A percentile compares a stretch with the other conserved stretches of the same genome.
These are phyloP conservation scores for Theretra japonica DNA, from an alignment of 2,888 invertebrate genomes.

Conservation along the genomic window DNA sequence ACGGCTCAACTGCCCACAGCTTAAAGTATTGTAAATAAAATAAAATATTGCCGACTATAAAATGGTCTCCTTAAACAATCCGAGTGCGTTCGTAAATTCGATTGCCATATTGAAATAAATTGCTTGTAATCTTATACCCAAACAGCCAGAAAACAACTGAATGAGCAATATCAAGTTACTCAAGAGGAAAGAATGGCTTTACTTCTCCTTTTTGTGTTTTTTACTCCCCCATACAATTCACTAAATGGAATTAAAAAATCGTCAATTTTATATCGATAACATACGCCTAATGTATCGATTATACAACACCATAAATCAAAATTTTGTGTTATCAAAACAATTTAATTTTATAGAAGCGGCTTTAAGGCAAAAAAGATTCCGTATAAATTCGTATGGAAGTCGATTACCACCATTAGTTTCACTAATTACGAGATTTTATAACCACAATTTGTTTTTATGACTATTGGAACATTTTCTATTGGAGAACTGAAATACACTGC, in stretches of 20 bases:
- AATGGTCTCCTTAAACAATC: conserved; percentile 65
- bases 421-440: conserved; percentile 80
- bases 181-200: conserved; percentile 68
- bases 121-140: conserved; percentile 84
- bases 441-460: conserved; percentile 76
- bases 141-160: conserved; percentile 82
- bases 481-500: conserved; percentile 58
- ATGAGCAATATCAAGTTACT: conserved; percentile 81
- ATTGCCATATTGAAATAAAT: conserved; percentile 82
- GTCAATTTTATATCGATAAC: conserved; percentile 33
- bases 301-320: conserved; percentile 47
- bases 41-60: conserved; percentile 62
- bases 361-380: conserved; percentile 60
- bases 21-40: conserved; percentile 50
- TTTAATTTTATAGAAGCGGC: conserved; percentile 61
- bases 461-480: conserved; percentile 73
- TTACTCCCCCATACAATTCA: conserved; percentile 38
- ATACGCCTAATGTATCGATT: conserved; percentile 43
- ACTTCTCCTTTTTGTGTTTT: conserved; percentile 68
- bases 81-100: conserved; percentile 74
- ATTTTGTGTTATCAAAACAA: conserved; percentile 51
- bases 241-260: conserved; percentile 28
- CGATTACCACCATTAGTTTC: conserved; percentile 78
- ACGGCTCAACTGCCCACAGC: conserved; percentile 19
- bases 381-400: conserved; percentile 70